Base-by-base conservation (phyloP, 1,140 invertebrate genomes). In the Calliphora vicina region DNA sequence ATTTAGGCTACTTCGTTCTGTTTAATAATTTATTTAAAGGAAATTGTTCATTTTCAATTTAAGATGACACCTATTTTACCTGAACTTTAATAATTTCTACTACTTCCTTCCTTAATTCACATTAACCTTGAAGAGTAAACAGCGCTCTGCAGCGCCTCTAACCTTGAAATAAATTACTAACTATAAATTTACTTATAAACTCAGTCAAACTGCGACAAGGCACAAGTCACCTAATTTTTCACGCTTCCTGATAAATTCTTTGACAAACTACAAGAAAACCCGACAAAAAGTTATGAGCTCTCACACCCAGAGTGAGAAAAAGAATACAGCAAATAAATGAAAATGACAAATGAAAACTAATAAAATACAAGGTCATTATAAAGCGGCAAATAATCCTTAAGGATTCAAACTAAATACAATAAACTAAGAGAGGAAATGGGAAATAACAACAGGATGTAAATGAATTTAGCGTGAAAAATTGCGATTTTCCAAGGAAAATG, bases 201-300 rank as follows among this genome's bases (percentile, higher is more conserved):
- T 13, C n/a, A 9, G 74, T 78, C 35, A 78, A 78, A 78, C 74
- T 78, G 74, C 42, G 74, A 29, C 29, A 78, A 9, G 74, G 74
- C 74, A 78, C 74, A 78, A 78, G 74, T 78, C 74, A 78, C n/a
- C 35, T n/a, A 78, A 67, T 78, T 78, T 45, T 25, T 78, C 74
- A 78, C 74, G 35, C 74, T 78, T 78, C 35, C 35, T 45, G 25
- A 20, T 78, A 78, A 78, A 43, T 78, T 20, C 20, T 23, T 5
- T 43, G n/a, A 3, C 35, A 43, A 26, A 10, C 20, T 45, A 17
- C 42, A 2, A 42, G 20, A 78, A 8, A 76, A 0, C 23, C 35
- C 10, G 20, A 17, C 42, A 25, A 43, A 78, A 78, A 78, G n/a
- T 78, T 78, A 78, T 25, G 43, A 45, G 43, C 9, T 78, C 35